Evolutionary conservation across 2,113 vertebrate genomes (phyloP).

Genomic region (Pipa parva): DNA sequence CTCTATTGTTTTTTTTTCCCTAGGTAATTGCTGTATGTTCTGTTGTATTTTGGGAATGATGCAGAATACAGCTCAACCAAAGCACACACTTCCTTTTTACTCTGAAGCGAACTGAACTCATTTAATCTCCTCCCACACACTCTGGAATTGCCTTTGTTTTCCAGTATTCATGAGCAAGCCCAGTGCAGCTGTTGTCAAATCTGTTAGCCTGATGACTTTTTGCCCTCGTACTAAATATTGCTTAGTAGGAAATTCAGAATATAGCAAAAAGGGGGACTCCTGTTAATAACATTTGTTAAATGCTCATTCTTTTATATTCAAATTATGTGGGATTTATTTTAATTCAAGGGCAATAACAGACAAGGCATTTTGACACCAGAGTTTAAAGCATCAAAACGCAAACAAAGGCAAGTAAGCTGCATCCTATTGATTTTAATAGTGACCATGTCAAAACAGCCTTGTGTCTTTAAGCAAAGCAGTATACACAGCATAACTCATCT

Average conservation of each 20-base stretch:
- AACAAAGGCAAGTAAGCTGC: no score
- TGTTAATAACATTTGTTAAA: no score
- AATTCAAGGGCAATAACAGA: no score
- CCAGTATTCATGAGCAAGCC: conserved; percentile 31
- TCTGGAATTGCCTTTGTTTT: conserved; percentile 28
- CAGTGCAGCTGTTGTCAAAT: conserved; percentile 29
- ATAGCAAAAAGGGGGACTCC: no score
- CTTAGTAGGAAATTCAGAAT: conserved; percentile 9
- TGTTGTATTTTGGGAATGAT: not conserved
- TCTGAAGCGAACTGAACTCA: conserved; percentile 20
- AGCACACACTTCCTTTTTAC: conserved; percentile 4
- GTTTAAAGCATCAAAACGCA: no score
- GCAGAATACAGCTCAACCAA: not conserved
- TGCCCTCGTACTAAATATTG: not conserved
- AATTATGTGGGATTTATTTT: not conserved
- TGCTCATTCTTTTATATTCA: no score
- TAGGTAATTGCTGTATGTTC: conserved; percentile 12
- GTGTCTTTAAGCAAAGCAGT: no score
- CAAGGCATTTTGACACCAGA: no score
- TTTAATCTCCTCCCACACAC: conserved; percentile 37
- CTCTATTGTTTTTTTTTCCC: not conserved
- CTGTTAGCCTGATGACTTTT: conserved; percentile 10
- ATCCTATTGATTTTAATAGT: no score
- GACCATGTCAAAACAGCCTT: no score
- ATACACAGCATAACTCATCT: no score